Evolutionary conservation across 64 coral and sea anemone species (phyloP).

Genomic region (Stichodactyla helianthus): DNA sequence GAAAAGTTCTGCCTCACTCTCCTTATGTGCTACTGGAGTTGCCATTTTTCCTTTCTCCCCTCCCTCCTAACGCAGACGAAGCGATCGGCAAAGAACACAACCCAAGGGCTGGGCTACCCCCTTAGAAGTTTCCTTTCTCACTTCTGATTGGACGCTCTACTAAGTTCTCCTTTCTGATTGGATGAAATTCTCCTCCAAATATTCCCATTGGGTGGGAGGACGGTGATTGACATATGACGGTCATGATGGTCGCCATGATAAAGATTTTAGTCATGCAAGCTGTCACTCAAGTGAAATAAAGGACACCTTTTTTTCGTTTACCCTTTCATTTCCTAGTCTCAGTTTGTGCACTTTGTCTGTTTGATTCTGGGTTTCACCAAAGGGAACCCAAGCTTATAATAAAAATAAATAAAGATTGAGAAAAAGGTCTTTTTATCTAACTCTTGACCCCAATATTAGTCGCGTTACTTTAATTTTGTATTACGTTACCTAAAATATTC

Average conservation of each 20-base stretch:
- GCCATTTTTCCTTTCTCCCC: slow-evolving; percentile 93
- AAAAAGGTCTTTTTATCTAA: too few relatives aligned
- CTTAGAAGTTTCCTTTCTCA: slow-evolving; percentile 36
- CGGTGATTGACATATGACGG: slow-evolving; percentile 62
- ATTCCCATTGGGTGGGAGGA: slow-evolving; percentile 61
- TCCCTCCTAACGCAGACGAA: slow-evolving; percentile 66
- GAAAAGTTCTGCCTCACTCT: slow-evolving; percentile 95
- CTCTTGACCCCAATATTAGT: too few relatives aligned
- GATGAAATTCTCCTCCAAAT: slow-evolving; percentile 41
- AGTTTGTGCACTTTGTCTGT: neutral
- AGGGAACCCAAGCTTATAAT: neutral
- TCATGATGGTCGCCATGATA: slow-evolving; percentile 21
- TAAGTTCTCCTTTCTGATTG: slow-evolving; percentile 19
- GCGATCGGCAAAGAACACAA: slow-evolving; percentile 40
- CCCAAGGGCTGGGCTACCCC: slow-evolving; percentile 48
- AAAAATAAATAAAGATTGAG: neutral
- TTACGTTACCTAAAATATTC: neutral
- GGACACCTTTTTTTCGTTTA: neutral
- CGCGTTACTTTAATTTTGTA: neutral
- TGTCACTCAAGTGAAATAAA: neutral
- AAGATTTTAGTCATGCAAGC: neutral
- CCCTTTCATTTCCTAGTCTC: too few relatives aligned
- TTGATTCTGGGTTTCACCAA: neutral
- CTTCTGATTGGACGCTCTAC: slow-evolving; percentile 31
- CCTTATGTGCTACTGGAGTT: slow-evolving; percentile 85